These are phyloP conservation scores for Capromys pilorides DNA, from an alignment of 2,797 vertebrate genomes.

Conservation along the genomic window DNA sequence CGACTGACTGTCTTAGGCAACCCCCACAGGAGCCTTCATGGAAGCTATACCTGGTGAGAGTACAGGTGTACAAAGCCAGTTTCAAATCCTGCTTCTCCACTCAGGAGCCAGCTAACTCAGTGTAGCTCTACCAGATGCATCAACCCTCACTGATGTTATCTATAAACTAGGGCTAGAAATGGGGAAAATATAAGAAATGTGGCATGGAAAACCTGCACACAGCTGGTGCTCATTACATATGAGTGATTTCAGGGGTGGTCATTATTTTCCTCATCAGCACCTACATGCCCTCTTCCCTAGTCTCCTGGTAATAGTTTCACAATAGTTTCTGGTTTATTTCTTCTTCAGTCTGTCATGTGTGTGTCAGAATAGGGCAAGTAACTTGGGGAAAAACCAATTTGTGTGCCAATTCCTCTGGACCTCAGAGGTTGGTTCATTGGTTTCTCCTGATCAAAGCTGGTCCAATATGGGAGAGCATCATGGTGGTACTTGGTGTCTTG, in stretches of 20 bases:
- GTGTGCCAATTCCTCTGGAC: neutral
- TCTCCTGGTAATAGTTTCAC: conserved; percentile 5
- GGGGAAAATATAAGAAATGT: neutral
- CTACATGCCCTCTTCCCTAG: neutral
- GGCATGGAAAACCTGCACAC: neutral
- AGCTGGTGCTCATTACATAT: neutral
- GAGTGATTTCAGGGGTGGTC: neutral
- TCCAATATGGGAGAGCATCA: neutral
- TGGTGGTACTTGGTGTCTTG: neutral
- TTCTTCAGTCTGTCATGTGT: neutral
- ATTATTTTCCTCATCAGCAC: neutral
- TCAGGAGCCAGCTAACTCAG: neutral
- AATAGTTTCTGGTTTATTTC: neutral
- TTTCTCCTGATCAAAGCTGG: neutral
- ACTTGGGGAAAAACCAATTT: neutral
- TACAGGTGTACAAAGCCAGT: too few species aligned
- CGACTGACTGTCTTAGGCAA: neutral
- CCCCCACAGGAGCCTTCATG: fast-evolving
- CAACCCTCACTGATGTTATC: neutral
- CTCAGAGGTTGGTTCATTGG: fast-evolving
- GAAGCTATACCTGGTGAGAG: neutral
- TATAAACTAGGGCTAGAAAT: neutral
- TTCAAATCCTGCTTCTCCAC: neutral
- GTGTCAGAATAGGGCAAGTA: neutral
- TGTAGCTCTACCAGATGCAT: neutral